Evolutionary conservation across 2,113 vertebrate species (phyloP).

Genomic region (Chloroceryle aenea): DNA sequence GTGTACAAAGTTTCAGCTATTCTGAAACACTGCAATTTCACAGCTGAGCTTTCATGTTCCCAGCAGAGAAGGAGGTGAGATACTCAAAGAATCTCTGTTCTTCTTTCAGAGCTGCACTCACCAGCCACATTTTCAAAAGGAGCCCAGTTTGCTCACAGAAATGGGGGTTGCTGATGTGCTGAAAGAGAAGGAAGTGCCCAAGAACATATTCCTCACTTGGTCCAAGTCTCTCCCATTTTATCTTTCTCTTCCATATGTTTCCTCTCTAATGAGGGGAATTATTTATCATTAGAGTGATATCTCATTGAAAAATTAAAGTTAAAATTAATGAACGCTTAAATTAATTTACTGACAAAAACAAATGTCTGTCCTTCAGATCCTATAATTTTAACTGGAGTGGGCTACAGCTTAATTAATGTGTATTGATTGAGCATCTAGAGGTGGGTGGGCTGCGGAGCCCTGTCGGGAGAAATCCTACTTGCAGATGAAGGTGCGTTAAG

Average conservation of each 20-base stretch:
- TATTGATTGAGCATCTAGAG: slow-evolving; percentile 32
- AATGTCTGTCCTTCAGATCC: slow-evolving; percentile 51
- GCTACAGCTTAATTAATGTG: slow-evolving; percentile 49
- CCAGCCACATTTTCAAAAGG: slow-evolving; percentile 34
- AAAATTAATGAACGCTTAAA: slow-evolving; percentile 47
- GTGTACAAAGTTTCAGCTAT: slow-evolving; percentile 1
- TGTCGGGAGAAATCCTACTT: neutral
- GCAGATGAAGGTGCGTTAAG: neutral
- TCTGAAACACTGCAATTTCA: slow-evolving; percentile 31
- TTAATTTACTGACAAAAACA: slow-evolving; percentile 65
- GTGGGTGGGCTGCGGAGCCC: slow-evolving; percentile 5
- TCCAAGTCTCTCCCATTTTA: slow-evolving; percentile 31
- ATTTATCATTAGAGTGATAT: slow-evolving; percentile 57
- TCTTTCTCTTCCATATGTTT: slow-evolving; percentile 62
- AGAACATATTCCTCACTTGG: neutral
- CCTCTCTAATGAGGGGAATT: slow-evolving; percentile 56
- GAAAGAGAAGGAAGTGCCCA: neutral
- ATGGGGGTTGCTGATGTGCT: slow-evolving; percentile 3
- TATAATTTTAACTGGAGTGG: slow-evolving; percentile 49
- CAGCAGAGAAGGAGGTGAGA: slow-evolving; percentile 55
- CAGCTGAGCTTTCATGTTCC: slow-evolving; percentile 43
- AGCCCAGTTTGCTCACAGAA: slow-evolving; percentile 45
- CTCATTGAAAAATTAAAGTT: slow-evolving; percentile 51
- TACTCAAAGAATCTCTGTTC: slow-evolving; percentile 53
- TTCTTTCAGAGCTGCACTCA: slow-evolving; percentile 13